Conservation (phyloP, 2,797 vertebrate genomes). For the Echiichthys vipera region DNA sequence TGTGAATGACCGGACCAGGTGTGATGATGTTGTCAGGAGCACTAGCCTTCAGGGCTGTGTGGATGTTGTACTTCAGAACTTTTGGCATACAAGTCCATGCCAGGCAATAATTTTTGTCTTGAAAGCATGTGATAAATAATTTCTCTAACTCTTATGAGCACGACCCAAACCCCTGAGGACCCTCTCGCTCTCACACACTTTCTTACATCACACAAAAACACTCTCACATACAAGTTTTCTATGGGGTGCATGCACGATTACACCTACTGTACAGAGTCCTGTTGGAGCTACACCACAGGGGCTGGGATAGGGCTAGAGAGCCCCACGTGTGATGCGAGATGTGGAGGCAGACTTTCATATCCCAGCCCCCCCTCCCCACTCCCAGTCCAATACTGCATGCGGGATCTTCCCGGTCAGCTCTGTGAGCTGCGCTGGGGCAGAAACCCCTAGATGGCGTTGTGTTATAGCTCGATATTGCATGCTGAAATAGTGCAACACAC, state of each 20-base stretch:
- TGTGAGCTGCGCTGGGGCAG: constrained; percentile 74
- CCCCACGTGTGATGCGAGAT: constrained; percentile 51
- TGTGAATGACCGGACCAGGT: constrained; percentile 34
- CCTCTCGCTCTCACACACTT: constrained; percentile 31
- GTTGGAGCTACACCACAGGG: constrained; percentile 66
- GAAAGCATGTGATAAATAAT: constrained; percentile 64
- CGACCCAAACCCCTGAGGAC: constrained; percentile 39
- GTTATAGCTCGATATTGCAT: constrained; percentile 89
- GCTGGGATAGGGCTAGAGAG: constrained; percentile 56
- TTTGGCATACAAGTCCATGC: constrained; percentile 46
- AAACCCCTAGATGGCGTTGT: constrained; percentile 81
- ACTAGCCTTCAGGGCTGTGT: constrained; percentile 22
- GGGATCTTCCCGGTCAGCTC: constrained; percentile 74
- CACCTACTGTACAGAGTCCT: constrained; percentile 76
- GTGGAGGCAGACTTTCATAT: constrained; percentile 64
- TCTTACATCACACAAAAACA: constrained; percentile 33
- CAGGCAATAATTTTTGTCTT: constrained; percentile 50
- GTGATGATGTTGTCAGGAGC: constrained; percentile 19
- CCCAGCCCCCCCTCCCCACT: constrained; percentile 46
- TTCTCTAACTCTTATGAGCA: constrained; percentile 46
- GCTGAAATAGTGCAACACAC: constrained; percentile 84
- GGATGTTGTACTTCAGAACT: constrained; percentile 41
- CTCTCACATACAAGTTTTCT: constrained; percentile 58
- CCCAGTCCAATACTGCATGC: constrained; percentile 84
- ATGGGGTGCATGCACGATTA: constrained; percentile 77